Conservation (phyloP, 2,888 invertebrate genomes). For the Eulithis testata region DNA sequence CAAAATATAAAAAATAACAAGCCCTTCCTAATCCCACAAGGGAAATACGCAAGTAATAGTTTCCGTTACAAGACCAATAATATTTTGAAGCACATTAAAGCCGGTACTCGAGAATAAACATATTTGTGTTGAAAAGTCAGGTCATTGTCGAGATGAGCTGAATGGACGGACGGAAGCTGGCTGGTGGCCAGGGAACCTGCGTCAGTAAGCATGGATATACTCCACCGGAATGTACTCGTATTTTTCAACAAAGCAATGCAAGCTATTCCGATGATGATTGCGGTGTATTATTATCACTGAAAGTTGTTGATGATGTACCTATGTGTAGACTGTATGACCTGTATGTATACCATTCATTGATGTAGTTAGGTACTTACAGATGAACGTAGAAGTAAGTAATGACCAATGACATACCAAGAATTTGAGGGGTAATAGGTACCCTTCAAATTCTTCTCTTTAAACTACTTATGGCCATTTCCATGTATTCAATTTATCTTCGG, state of each 20-base stretch:
- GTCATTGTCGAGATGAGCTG: constrained; percentile 78
- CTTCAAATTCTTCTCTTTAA: no score
- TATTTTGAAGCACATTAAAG: constrained; percentile 29
- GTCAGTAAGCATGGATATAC: constrained; percentile 55
- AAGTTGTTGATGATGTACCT: not conserved
- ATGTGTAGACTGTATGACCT: no score
- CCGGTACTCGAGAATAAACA: constrained; percentile 30
- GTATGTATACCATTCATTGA: not conserved
- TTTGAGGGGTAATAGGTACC: no score
- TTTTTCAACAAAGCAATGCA: constrained; percentile 38
- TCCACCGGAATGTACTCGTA: constrained; percentile 35
- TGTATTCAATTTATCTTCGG: no score
- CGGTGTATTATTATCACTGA: constrained; percentile 9
- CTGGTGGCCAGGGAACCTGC: constrained; percentile 68
- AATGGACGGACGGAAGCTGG: constrained; percentile 79
- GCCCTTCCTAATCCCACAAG: not conserved
- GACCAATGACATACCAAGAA: no score
- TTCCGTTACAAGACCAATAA: constrained; percentile 22
- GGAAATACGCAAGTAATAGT: constrained; percentile 5
- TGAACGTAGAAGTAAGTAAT: no score
- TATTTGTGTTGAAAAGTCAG: constrained; percentile 65
- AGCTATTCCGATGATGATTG: constrained; percentile 23
- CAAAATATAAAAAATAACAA: not conserved
- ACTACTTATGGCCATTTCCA: no score
- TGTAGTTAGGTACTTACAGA: not conserved